Evolutionary conservation across 2,888 invertebrate species (phyloP).

Genomic region (Pseudanteris insignis): DNA sequence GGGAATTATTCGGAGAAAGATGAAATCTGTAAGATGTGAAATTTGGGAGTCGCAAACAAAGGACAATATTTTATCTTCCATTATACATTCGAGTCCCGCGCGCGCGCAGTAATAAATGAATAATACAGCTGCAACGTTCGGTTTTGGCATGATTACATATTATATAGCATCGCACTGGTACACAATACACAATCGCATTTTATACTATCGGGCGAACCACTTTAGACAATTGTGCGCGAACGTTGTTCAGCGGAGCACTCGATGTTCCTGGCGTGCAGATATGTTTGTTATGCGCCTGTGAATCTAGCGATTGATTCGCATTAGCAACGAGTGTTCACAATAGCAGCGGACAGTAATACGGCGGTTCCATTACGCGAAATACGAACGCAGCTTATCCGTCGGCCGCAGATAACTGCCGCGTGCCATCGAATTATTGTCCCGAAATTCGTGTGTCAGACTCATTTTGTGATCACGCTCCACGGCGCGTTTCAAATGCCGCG

Average conservation of each 20-base stretch:
- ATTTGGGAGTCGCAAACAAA: no score
- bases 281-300: slow-evolving; percentile 42
- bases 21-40: no score
- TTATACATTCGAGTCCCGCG: no score
- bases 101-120: no score
- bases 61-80: no score
- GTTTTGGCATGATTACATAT: no score
- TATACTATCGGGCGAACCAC: no score
- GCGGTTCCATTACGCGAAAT: slow-evolving; percentile 24
- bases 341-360: slow-evolving; percentile 22
- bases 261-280: slow-evolving; percentile 36
- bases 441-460: slow-evolving; percentile 23
- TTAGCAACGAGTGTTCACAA: slow-evolving; percentile 34
- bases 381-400: slow-evolving; percentile 12
- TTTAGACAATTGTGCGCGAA: no score
- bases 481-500: slow-evolving; percentile 5
- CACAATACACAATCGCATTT: no score
- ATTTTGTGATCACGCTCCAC: slow-evolving; percentile 20
- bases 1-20: no score
- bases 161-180: no score
- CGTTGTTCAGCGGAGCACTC: slow-evolving; percentile 7
- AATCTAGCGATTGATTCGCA: slow-evolving; percentile 41
- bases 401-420: slow-evolving; percentile 7
- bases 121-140: no score
- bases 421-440: slow-evolving; percentile 27